Conservation (phyloP, 2,888 invertebrate species). For the Eilema griseolum region DNA sequence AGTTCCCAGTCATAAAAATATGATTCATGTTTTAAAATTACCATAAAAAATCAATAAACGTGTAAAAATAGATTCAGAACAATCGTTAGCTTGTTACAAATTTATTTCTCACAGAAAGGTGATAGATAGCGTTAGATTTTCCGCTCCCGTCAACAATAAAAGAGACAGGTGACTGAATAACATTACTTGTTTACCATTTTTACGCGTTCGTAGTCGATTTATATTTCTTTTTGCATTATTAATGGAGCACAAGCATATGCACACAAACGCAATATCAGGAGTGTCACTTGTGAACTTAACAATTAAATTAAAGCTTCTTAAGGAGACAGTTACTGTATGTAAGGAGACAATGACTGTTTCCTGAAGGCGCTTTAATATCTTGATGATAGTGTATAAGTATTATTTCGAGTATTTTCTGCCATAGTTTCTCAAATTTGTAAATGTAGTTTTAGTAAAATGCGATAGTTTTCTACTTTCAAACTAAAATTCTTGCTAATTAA, state of each 20-base stretch:
- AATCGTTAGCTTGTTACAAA: slow-evolving; percentile 55
- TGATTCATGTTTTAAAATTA: slow-evolving; percentile 67
- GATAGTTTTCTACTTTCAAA: neutral
- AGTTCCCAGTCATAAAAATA: slow-evolving; percentile 62
- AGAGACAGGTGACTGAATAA: slow-evolving; percentile 38
- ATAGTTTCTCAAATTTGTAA: neutral
- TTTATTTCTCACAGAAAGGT: slow-evolving; percentile 52
- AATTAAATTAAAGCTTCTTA: too few relatives aligned
- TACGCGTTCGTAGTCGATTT: neutral
- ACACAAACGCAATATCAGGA: neutral
- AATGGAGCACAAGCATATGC: neutral
- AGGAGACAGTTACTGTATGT: too few relatives aligned
- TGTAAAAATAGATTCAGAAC: slow-evolving; percentile 60
- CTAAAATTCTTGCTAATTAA: neutral
- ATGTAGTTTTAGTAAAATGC: neutral
- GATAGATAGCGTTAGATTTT: slow-evolving; percentile 42
- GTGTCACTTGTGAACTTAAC: neutral
- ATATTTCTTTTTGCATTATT: slow-evolving; percentile 16
- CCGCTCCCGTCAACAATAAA: slow-evolving; percentile 37
- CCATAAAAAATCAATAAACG: slow-evolving; percentile 71
- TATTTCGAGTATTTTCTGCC: neutral
- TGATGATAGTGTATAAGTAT: neutral
- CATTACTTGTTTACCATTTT: slow-evolving; percentile 34
- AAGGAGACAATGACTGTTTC: too few relatives aligned
- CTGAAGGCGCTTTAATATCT: neutral